Evolutionary conservation across 2,113 vertebrate species (phyloP), one percentile per base, ranked within the genome.

Genomic region (Eupsittula cactorum): DNA sequence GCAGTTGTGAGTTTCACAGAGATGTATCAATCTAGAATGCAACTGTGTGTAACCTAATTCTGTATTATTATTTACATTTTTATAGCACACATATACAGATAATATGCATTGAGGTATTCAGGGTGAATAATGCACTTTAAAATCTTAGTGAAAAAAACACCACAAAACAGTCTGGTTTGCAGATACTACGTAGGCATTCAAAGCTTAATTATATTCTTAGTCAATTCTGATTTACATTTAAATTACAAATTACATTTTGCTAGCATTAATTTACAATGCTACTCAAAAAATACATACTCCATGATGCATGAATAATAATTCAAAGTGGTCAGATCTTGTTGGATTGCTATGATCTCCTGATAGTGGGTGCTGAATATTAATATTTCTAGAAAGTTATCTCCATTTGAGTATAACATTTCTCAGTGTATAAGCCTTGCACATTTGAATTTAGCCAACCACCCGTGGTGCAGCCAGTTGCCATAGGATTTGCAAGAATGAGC

Each of bases 201-300:
- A 74, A 88, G 39, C 75, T 88, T 90, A 90, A 95, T 96, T 95
- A 90, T 81, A 86, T 95, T 93, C 95, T 88, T 83, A 96, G 82
- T 80, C 81, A 95, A 76, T 92, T 96, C 70, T 71, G 88, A 93
- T 96, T 97, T 94, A 94, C 93, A 96, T 97, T 96, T 96, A 96
- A 96, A 97, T 97, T 94, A 94, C 90, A 96, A 94, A 94, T 96
- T 90, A 75, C 5, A 0, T 86, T 93, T 95, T 94, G 60, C 82
- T 96, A 68, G 42, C 55, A 88, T 94, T 90, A 95, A 96, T 96
- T 90, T 92, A 96, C 64, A 93, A 80, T 81, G 95, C 90, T 83
- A 55, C 88, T 96, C 92, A 10, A 94, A 96, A 95, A 95, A 96
- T 95, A 88, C 92, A 93, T 96, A 95, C 94, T 97, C 88, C 68